phyloP scores from a whole-genome alignment of 1,140 invertebrate species.

The Sinella curviseta region DNA sequence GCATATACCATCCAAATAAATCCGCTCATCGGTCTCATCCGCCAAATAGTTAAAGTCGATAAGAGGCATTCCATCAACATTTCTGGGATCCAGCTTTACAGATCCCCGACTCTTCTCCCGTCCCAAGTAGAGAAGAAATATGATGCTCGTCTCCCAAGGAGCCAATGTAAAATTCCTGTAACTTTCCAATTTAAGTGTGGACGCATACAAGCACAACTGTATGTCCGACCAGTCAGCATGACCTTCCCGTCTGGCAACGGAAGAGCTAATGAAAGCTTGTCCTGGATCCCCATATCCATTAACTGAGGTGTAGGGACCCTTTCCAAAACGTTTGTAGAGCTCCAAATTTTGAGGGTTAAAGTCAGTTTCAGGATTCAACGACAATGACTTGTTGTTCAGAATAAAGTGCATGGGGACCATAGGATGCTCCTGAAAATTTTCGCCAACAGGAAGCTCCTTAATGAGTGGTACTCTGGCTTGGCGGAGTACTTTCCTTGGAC shows the following conservation, averaged over 20 bases:
- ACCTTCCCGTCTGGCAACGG: not conserved
- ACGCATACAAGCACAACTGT: not conserved
- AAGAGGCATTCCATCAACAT: not conserved
- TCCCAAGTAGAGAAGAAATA: not conserved
- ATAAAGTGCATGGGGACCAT: not conserved
- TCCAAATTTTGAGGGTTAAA: not conserved
- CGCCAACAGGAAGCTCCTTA: conserved; percentile 7
- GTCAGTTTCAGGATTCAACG: not conserved
- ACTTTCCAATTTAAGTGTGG: not conserved
- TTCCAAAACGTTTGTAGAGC: not conserved
- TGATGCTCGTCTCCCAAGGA: not conserved
- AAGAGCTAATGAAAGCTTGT: not conserved
- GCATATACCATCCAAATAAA: not conserved
- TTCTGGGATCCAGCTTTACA: not conserved
- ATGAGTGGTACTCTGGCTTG: not conserved
- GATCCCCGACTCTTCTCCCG: not conserved
- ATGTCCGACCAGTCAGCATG: not conserved
- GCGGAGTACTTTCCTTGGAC: not conserved
- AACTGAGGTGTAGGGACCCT: not conserved
- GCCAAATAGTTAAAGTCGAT: conserved; percentile 7
- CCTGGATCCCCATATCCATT: not conserved
- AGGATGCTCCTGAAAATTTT: conserved; percentile 2
- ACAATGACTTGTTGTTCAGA: not conserved
- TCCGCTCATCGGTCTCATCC: not conserved
- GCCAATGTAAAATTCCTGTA: not conserved